phyloP scores from a whole-genome alignment of 2,797 vertebrate species.

The Ispidina picta region DNA sequence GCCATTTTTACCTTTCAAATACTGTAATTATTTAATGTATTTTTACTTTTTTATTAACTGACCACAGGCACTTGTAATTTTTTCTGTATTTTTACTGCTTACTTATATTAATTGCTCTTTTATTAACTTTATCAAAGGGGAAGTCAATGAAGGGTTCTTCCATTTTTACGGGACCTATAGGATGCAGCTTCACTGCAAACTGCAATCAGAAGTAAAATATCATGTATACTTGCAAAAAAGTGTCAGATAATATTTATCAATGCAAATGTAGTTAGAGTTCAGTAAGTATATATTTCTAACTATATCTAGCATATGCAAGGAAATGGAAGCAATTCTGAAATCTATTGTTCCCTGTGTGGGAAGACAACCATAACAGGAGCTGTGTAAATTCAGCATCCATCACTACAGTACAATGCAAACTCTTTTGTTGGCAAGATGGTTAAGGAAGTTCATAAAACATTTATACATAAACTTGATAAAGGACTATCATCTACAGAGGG shows the following conservation, averaged over 20 bases:
- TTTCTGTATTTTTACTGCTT: constrained; percentile 74
- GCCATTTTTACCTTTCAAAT: constrained; percentile 73
- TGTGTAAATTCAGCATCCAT: not conserved
- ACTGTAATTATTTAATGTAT: constrained; percentile 81
- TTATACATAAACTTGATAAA: not conserved
- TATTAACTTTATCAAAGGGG: constrained; percentile 69
- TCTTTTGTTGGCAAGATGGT: not conserved
- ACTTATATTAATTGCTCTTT: constrained; percentile 77
- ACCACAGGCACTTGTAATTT: constrained; percentile 76
- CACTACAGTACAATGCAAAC: not conserved
- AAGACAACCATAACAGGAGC: not conserved
- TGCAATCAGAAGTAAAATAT: constrained; percentile 71
- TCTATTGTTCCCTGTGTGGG: not conserved
- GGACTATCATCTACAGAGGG: not conserved
- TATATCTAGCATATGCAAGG: constrained; percentile 57
- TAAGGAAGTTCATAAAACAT: not conserved
- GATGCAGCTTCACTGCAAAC: constrained; percentile 66
- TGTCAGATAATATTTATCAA: constrained; percentile 76
- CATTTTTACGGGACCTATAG: constrained; percentile 50
- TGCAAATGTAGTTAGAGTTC: constrained; percentile 59
- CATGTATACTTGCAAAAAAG: constrained; percentile 61
- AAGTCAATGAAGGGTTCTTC: constrained; percentile 68
- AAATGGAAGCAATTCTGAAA: constrained; percentile 62
- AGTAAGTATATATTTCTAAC: constrained; percentile 47
- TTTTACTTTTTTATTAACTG: constrained; percentile 81